Evolutionary conservation across 2,888 invertebrate genomes (phyloP).

Genomic region (Psylliodes chrysocephalus): DNA sequence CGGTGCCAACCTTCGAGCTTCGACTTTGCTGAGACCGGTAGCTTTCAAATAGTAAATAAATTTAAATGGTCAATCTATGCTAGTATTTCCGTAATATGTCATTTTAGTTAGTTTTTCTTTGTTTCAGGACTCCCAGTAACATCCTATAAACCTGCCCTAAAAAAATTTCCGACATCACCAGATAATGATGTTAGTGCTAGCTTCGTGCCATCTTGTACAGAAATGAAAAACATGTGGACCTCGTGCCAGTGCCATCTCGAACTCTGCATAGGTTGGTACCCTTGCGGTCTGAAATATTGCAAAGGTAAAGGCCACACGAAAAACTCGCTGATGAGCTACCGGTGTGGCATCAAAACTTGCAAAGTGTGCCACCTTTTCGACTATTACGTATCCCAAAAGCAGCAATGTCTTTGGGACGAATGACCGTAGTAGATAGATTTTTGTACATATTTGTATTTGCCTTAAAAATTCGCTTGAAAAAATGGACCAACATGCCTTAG

Average conservation of each 20-base stretch:
- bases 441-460: constrained; percentile 47
- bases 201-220: constrained; percentile 68
- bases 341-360: constrained; percentile 97
- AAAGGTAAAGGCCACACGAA: constrained; percentile 69
- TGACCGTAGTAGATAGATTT: constrained; percentile 45
- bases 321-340: constrained; percentile 75
- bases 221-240: constrained; percentile 74
- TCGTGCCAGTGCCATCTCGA: constrained; percentile 89
- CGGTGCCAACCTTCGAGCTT: no score
- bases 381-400: constrained; percentile 85
- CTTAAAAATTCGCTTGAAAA: constrained; percentile 53
- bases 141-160: constrained; percentile 77
- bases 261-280: constrained; percentile 94
- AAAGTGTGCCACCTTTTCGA: constrained; percentile 88
- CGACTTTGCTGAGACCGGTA: no score
- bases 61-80: no score
- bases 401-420: constrained; percentile 84
- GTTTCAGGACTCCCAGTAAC: constrained; percentile 76
- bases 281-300: constrained; percentile 95
- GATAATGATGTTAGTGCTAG: constrained; percentile 52
- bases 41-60: no score
- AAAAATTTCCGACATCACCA: constrained; percentile 71
- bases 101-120: no score
- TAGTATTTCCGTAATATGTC: no score
- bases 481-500: constrained; percentile 63